Conservation (phyloP, 2,797 vertebrate species). For the Cirrhinus molitorella region DNA sequence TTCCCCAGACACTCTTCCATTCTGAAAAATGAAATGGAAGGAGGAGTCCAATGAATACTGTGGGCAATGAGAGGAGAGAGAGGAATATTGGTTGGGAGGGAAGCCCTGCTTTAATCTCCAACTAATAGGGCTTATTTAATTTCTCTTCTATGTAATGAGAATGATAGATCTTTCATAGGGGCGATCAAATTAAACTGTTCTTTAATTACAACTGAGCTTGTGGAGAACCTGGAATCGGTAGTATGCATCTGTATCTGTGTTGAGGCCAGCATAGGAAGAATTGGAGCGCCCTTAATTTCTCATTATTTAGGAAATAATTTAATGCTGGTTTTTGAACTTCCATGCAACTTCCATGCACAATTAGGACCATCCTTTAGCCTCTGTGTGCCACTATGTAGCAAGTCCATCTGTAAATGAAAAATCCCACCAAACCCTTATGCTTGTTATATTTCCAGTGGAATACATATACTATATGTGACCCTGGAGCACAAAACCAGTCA, state of each 20-base stretch:
- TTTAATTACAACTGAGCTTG: constrained; percentile 70
- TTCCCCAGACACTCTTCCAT: constrained; percentile 27
- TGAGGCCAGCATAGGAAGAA: constrained; percentile 33
- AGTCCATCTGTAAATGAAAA: neutral
- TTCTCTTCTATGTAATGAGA: constrained; percentile 64
- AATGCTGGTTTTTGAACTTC: constrained; percentile 61
- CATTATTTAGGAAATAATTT: constrained; percentile 67
- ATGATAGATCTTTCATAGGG: constrained; percentile 67
- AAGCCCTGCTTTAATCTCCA: constrained; percentile 57
- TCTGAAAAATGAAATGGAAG: constrained; percentile 39
- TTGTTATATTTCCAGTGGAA: neutral
- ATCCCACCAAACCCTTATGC: neutral
- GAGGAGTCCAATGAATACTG: neutral
- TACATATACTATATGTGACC: too few species aligned
- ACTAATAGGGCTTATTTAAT: constrained; percentile 67
- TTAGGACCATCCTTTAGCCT: constrained; percentile 55
- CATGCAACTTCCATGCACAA: too few species aligned
- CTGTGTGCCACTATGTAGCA: constrained; percentile 55
- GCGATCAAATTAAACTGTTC: constrained; percentile 71
- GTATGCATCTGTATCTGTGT: constrained; percentile 49
- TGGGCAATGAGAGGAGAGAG: neutral
- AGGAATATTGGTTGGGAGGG: constrained; percentile 6
- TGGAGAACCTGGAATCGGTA: constrained; percentile 56
- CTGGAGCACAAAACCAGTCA: too few species aligned
- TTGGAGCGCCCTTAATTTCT: constrained; percentile 40